A percentile compares a stretch with the other conserved stretches of the same genome.
phyloP scores from a whole-genome alignment of 2,797 vertebrate species.

The Silurus aristotelis region DNA sequence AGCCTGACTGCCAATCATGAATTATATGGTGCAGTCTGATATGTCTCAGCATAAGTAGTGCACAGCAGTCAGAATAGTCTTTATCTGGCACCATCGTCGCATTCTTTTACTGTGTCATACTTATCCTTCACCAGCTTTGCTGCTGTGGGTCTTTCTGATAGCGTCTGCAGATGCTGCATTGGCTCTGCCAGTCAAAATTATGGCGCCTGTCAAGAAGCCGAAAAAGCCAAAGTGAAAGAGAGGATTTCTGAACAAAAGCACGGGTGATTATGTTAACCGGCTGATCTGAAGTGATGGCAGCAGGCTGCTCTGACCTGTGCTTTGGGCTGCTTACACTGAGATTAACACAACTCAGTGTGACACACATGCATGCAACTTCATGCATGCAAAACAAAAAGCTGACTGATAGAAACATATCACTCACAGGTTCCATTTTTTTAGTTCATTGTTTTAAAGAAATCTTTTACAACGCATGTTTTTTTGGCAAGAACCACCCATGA shows the following conservation, averaged over 20 bases:
- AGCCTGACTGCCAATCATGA: slow-evolving; percentile 75
- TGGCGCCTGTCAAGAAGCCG: slow-evolving; percentile 55
- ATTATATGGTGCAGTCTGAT: slow-evolving; percentile 71
- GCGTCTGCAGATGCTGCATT: slow-evolving; percentile 49
- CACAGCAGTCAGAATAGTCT: slow-evolving; percentile 65
- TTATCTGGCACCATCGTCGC: slow-evolving; percentile 72
- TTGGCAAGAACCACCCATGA: not conserved
- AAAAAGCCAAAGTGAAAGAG: not conserved
- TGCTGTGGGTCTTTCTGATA: slow-evolving; percentile 73
- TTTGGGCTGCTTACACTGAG: not conserved
- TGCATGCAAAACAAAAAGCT: not conserved
- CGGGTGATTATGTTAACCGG: not conserved
- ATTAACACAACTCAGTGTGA: not conserved
- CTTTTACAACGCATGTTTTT: not conserved
- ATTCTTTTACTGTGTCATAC: slow-evolving; percentile 67
- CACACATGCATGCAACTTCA: not conserved
- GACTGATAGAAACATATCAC: not conserved
- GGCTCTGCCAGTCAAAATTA: slow-evolving; percentile 68
- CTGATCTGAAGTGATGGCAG: not conserved
- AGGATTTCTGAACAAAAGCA: not conserved
- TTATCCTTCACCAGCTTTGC: slow-evolving; percentile 70
- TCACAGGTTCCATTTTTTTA: not conserved
- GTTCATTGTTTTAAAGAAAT: not conserved
- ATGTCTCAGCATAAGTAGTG: slow-evolving; percentile 73
- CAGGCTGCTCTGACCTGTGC: slow-evolving; percentile 7